Conservation (phyloP, 2,113 vertebrate genomes). For the Sorex araneus region DNA sequence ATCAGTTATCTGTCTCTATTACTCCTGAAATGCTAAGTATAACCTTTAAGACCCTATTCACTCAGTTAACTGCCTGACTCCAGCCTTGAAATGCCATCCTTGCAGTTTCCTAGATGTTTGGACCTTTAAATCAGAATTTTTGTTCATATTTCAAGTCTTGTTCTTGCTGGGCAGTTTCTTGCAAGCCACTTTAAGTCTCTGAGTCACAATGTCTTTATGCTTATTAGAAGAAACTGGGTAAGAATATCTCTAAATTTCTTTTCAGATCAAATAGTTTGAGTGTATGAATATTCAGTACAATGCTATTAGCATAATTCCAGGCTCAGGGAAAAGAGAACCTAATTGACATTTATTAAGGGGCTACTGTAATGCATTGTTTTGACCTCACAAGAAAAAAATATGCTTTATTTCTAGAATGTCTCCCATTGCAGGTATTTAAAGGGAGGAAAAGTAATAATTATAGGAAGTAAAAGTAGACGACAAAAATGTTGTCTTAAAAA, state of each 20-base stretch:
- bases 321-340: slow-evolving; percentile 66
- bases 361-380: slow-evolving; percentile 69
- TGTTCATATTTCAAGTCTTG: background rate
- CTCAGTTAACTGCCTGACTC: background rate
- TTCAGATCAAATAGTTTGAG: slow-evolving; percentile 61
- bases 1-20: background rate
- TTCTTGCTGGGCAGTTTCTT: slow-evolving; percentile 9
- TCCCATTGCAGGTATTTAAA: slow-evolving; percentile 13
- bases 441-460: slow-evolving; percentile 24
- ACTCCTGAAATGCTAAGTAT: background rate
- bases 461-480: slow-evolving; percentile 13
- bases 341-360: slow-evolving; percentile 79
- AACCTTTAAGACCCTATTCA: background rate
- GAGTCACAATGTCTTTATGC: slow-evolving; percentile 2
- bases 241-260: slow-evolving; percentile 39
- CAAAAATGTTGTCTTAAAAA: slow-evolving; percentile 58
- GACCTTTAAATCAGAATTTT: background rate
- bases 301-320: slow-evolving; percentile 72
- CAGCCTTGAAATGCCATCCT: background rate
- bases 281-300: slow-evolving; percentile 73
- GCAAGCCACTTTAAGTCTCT: slow-evolving; percentile 50
- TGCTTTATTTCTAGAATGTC: slow-evolving; percentile 34
- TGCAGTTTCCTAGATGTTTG: background rate
- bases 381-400: slow-evolving; percentile 53
- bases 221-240: background rate